Evolutionary conservation across 2,113 vertebrate genomes (phyloP).

Genomic region (Calidris pygmaea): DNA sequence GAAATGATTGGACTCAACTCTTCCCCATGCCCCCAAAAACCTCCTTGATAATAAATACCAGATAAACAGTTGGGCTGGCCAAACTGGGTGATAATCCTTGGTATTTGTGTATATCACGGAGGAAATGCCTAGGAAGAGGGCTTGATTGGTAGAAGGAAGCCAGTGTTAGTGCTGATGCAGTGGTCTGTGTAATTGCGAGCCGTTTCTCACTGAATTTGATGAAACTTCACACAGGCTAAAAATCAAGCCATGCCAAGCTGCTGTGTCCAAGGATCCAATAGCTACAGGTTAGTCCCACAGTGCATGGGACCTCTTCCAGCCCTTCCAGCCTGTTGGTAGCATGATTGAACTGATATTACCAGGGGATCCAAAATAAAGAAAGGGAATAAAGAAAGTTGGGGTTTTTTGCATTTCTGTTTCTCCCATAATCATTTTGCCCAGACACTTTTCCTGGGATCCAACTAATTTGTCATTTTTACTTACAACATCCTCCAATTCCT

Average conservation of each 20-base stretch:
- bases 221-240: neutral
- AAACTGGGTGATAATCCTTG: neutral
- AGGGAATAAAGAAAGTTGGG: neutral
- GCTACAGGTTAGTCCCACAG: neutral
- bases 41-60: neutral
- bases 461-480: neutral
- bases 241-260: neutral
- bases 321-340: neutral
- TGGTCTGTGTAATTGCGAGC: neutral
- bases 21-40: neutral
- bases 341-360: neutral
- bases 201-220: neutral
- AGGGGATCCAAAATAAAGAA: neutral
- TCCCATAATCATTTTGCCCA: neutral
- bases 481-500: neutral
- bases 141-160: neutral
- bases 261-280: neutral
- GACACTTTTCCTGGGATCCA: neutral
- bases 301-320: neutral
- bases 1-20: neutral
- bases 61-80: neutral
- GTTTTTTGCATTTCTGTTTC: neutral
- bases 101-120: neutral
- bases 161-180: neutral
- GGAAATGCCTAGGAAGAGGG: neutral